Base-by-base conservation (phyloP, 2,797 vertebrate genomes). In the Anas acuta region DNA sequence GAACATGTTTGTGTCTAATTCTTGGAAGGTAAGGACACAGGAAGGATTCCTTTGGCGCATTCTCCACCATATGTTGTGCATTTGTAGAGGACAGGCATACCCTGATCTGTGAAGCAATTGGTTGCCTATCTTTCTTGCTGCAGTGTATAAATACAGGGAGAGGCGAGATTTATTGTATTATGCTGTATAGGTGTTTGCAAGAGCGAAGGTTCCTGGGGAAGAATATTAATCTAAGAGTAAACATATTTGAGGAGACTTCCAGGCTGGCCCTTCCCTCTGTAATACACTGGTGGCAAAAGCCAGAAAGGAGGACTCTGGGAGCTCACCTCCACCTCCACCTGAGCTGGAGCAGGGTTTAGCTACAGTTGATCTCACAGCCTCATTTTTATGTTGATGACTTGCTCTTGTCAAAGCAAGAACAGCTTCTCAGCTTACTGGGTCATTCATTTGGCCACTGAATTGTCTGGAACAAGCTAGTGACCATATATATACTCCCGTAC, bases 1-100 rank as follows among this genome's bases (percentile, higher is more conserved):
- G 58, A 72, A 32, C 8, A 3, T 39, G 45, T 74, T 95, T 39
- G 51, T 54, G 35, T 54, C 51, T 41, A 41, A 39, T 32, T 77
- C 53, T 79, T 87, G 49, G 45, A 79, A 77, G 1, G 1, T 45
- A 79, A 64, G 71, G 87, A 23, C 26, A 25, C 32, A 77, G 71
- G 74, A 91, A 93, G 64, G 85, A 82, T 82, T 93, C 26, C 60
- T 90, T 82, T 84, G 77, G 75, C 64, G 10, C 91, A 23, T 57
- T 76, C 35, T 92, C 69, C 9, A 75, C 67, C 33, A 6, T 74
- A 51, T 39, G 57, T 35, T 45, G 39, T 73, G 32, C 11, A 2
- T 70, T 88, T 61, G 33, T 65, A 65, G 58, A 90, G 76, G 79
- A 64, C 19, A 37, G 26, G 37, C 32, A 6, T 76, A 65, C 4